Evolutionary conservation across 2,113 vertebrate genomes (phyloP).

Genomic region (Calidris pygmaea): DNA sequence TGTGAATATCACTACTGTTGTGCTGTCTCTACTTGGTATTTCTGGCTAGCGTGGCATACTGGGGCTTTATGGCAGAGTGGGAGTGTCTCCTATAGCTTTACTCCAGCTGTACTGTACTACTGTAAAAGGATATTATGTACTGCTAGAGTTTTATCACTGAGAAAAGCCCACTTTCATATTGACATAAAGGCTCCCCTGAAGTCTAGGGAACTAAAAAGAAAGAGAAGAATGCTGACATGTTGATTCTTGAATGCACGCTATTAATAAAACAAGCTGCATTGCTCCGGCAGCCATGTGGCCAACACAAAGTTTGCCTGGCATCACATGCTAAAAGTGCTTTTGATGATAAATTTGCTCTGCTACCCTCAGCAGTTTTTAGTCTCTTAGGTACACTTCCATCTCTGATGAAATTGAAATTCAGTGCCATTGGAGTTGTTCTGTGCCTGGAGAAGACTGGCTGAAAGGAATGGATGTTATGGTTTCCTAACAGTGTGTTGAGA

Average conservation of each 20-base stretch:
- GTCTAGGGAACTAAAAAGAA: background rate
- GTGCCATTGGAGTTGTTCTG: background rate
- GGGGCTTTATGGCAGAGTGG: background rate
- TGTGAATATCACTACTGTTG: background rate
- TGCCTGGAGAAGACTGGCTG: background rate
- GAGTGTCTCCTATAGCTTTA: background rate
- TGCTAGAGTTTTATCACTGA: background rate
- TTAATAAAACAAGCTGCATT: background rate
- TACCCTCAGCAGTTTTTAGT: conserved; percentile 12
- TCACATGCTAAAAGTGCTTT: background rate
- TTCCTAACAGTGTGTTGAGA: background rate
- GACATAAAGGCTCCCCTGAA: background rate
- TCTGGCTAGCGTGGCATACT: background rate
- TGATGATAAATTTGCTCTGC: conserved; percentile 33
- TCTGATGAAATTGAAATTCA: background rate
- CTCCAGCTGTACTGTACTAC: background rate
- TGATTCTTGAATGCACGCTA: background rate
- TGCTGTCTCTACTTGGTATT: background rate
- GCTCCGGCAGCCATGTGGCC: background rate
- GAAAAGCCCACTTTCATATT: background rate
- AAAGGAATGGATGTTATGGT: background rate
- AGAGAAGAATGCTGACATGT: background rate
- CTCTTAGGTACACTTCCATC: background rate
- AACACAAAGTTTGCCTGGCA: background rate
- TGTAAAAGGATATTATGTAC: background rate